A percentile compares a stretch with the other conserved stretches of the same genome.
Conservation (phyloP, 2,888 invertebrate genomes). For the Orgyia antiqua region DNA sequence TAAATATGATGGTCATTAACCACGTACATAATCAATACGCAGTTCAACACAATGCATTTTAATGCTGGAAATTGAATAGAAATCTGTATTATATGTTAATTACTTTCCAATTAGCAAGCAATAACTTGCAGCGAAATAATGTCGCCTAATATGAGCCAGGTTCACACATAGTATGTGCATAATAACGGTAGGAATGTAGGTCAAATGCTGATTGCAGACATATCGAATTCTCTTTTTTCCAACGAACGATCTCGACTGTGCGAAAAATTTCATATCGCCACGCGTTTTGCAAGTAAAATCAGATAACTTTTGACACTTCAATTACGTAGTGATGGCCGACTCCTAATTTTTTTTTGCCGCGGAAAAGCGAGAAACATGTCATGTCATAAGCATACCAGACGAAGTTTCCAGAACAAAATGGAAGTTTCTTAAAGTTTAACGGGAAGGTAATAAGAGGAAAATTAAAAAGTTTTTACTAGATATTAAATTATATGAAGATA, state of each 20-base stretch:
- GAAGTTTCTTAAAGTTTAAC: slow-evolving; percentile 45
- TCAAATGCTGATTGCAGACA: slow-evolving; percentile 72
- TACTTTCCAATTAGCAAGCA: slow-evolving; percentile 30
- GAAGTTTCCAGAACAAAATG: slow-evolving; percentile 64
- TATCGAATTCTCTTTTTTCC: slow-evolving; percentile 75
- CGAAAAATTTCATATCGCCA: slow-evolving; percentile 74
- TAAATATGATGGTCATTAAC: too few species aligned
- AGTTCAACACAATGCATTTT: too few species aligned
- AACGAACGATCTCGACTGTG: slow-evolving; percentile 59
- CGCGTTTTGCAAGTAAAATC: slow-evolving; percentile 77
- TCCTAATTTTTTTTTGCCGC: slow-evolving; percentile 57
- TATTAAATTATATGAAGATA: slow-evolving; percentile 47
- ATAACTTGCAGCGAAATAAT: slow-evolving; percentile 26
- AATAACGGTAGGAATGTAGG: slow-evolving; percentile 62
- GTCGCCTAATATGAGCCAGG: slow-evolving; percentile 35
- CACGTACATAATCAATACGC: too few species aligned
- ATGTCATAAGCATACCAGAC: slow-evolving; percentile 63
- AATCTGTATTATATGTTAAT: slow-evolving; percentile 18
- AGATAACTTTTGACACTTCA: slow-evolving; percentile 78
- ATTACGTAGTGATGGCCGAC: slow-evolving; percentile 71
- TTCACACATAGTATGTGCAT: slow-evolving; percentile 41
- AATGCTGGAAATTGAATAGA: too few species aligned
- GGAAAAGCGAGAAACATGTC: slow-evolving; percentile 51
- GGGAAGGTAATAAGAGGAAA: slow-evolving; percentile 52
- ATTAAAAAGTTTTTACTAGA: slow-evolving; percentile 61